A percentile compares a stretch with the other conserved stretches of the same genome.
phyloP scores from a whole-genome alignment of 2,113 vertebrate species.

The Plecturocebus donacophilus region DNA sequence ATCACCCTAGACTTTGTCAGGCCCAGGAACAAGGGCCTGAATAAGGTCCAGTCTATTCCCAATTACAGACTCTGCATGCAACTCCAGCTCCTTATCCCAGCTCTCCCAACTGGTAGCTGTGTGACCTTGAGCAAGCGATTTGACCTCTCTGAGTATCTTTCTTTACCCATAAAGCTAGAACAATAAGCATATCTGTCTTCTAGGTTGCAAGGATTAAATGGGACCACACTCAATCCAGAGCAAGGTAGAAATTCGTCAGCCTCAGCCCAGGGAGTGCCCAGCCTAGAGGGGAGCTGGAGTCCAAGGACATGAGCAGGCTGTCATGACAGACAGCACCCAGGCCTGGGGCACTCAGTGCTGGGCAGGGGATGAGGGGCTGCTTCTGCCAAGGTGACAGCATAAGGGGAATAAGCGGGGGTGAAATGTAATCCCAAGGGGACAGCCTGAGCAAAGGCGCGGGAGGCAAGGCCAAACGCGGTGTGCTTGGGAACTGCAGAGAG shows the following conservation, averaged over 20 bases:
- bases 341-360: not conserved
- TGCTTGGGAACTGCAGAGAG: too few species aligned
- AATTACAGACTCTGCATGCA: not conserved
- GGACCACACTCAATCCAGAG: not conserved
- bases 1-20: not conserved
- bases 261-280: not conserved
- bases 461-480: not conserved
- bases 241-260: not conserved
- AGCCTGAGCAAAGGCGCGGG: not conserved
- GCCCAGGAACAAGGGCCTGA: not conserved
- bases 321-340: not conserved
- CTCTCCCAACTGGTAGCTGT: not conserved
- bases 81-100: not conserved
- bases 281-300: not conserved
- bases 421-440: not conserved
- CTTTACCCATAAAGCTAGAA: not conserved
- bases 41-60: not conserved
- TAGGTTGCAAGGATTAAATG: not conserved
- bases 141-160: not conserved
- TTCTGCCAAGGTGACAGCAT: not conserved
- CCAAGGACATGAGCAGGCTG: rapidly evolving
- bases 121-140: not conserved
- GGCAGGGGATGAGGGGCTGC: not conserved
- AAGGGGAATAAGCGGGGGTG: not conserved
- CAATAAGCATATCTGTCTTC: not conserved